Evolutionary conservation across 2,888 invertebrate species (phyloP), one percentile per base, ranked within the genome.

Genomic region (Scaptomyza caliginosa): DNA sequence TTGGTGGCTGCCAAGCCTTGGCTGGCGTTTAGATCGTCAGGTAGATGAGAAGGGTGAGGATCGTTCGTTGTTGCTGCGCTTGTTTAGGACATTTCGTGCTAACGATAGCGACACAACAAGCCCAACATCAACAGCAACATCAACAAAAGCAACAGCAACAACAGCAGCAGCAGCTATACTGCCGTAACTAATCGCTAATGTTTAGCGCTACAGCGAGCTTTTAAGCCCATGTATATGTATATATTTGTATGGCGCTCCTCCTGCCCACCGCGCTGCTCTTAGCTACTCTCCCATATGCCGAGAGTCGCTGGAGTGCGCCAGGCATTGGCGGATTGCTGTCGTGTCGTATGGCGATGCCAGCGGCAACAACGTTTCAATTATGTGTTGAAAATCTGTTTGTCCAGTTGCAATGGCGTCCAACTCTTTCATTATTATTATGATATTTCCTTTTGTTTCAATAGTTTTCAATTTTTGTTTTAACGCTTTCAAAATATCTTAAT

Each of bases 1-100:
- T 43, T 91, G 91, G 92, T 91, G 92, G 92, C 43, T 91, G 43
- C 91, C 91, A 4, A 73, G 54, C 8, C 67, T 83, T 19, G 85
- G 89, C 5, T 90, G 90, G 90, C 88, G 89, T 26, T 55, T 86
- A 30, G 89, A 91, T 63, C 81, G 83, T 10, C 78, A 85, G 39
- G 71, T 75, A 24, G 78, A 74, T 26, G 50, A 57, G 11, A 46
- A 67, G n/a, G 87, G 77, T 4, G 75, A 80, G 45, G 88, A 89
- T 57, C 84, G 85, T 19, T 87, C 91, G n/a, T 46, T 91, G 46
- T 26, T 91, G 40, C 51, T 91, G 66, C 83, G 91, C 48, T 89
- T 91, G 67, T 91, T 88, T 19, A 60, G 67, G 24, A 74, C 84
- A 36, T 88, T 86, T 55, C 70, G 68, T 16, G 77, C 48, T 30